A percentile compares a stretch with the other conserved stretches of the same genome.
These are phyloP conservation scores for Icerya purchasi DNA, from an alignment of 2,888 invertebrate species.

Conservation along the genomic window DNA sequence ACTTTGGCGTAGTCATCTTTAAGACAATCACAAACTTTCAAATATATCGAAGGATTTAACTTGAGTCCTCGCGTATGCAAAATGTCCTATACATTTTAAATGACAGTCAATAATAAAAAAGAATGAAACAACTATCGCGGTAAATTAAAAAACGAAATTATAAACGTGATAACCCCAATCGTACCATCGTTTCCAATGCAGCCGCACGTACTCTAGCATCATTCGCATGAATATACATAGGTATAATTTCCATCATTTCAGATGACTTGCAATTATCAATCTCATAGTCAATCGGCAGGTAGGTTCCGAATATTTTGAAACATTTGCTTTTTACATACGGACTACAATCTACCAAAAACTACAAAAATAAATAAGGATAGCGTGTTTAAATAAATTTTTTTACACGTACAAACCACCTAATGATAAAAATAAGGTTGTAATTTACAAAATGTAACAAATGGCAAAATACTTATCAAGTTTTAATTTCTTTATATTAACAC, in stretches of 20 bases:
- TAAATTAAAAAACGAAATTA: no score
- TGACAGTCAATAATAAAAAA: no score
- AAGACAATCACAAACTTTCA: constrained; percentile 48
- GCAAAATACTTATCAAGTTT: no score
- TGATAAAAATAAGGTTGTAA: no score
- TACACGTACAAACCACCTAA: no score
- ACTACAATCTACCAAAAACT: constrained; percentile 50
- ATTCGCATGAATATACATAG: constrained; percentile 60
- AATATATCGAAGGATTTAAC: constrained; percentile 44
- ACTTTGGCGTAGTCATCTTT: constrained; percentile 89
- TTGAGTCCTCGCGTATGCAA: constrained; percentile 62
- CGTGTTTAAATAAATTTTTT: no score
- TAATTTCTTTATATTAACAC: no score
- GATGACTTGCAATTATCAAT: constrained; percentile 25
- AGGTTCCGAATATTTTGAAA: constrained; percentile 53
- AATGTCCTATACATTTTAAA: constrained; percentile 30
- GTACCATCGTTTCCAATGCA: constrained; percentile 67
- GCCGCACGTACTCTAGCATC: constrained; percentile 79
- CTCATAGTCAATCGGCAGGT: constrained; percentile 37
- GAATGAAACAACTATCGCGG: no score
- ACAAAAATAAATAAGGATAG: no score
- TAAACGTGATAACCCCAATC: no score
- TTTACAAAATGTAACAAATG: no score
- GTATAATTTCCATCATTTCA: constrained; percentile 45
- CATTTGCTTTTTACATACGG: constrained; percentile 61